Evolutionary conservation across 2,797 vertebrate species (phyloP).

Genomic region (Chaunax sp.): DNA sequence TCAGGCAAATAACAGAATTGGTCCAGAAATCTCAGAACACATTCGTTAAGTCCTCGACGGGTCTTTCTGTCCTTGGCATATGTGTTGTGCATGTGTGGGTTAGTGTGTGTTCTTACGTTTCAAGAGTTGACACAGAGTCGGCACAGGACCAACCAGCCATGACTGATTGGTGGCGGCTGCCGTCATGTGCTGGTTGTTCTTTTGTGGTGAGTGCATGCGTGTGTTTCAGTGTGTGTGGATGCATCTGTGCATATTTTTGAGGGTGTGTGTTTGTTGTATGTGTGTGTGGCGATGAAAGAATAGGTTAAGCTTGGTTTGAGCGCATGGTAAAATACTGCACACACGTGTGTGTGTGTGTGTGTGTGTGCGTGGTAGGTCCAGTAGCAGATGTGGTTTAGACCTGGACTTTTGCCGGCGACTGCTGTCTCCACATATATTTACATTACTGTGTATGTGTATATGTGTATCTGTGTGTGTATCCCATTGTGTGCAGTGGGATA

Average conservation of each 20-base stretch:
- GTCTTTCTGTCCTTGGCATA: constrained; percentile 60
- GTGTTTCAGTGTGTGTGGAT: constrained; percentile 38
- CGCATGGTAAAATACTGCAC: constrained; percentile 53
- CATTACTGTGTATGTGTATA: constrained; percentile 65
- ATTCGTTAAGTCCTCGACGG: constrained; percentile 71
- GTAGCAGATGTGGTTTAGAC: constrained; percentile 82
- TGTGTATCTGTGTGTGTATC: constrained; percentile 33
- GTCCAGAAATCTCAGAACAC: constrained; percentile 76
- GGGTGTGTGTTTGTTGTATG: constrained; percentile 51
- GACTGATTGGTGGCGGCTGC: constrained; percentile 80
- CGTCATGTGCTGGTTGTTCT: constrained; percentile 79
- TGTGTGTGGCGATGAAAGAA: constrained; percentile 64
- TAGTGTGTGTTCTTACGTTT: constrained; percentile 74
- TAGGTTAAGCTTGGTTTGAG: constrained; percentile 71
- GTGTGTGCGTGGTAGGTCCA: constrained; percentile 72
- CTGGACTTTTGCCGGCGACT: constrained; percentile 71
- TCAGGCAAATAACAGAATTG: constrained; percentile 72
- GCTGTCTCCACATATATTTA: constrained; percentile 81
- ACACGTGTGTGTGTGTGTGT: constrained; percentile 34
- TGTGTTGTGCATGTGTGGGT: constrained; percentile 47
- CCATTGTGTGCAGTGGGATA: constrained; percentile 40
- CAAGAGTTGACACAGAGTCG: constrained; percentile 72
- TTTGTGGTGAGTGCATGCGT: constrained; percentile 72
- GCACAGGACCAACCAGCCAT: constrained; percentile 76
- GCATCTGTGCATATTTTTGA: constrained; percentile 59